Evolutionary conservation across 2,113 vertebrate genomes (phyloP).

Genomic region (Aptenodytes patagonicus): DNA sequence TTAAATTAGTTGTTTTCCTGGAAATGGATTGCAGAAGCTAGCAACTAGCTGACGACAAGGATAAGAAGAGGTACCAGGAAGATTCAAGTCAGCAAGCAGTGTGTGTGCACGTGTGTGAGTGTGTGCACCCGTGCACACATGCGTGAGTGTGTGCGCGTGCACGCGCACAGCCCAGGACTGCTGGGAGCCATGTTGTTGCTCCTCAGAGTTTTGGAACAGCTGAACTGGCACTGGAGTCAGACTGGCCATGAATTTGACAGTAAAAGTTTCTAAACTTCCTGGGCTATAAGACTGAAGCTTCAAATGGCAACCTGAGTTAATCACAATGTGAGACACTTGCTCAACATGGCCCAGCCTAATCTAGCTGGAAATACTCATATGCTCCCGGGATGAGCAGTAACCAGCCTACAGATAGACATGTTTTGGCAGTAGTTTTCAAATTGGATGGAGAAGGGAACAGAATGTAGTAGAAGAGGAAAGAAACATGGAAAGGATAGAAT

Average conservation of each 20-base stretch:
- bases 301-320: neutral
- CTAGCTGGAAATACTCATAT: neutral
- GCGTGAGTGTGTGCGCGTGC: accelerated
- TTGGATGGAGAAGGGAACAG: neutral
- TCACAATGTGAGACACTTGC: neutral
- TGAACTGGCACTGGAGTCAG: neutral
- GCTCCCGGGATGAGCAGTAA: neutral
- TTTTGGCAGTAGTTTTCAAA: neutral
- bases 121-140: accelerated
- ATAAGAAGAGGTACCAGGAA: neutral
- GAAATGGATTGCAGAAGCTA: neutral
- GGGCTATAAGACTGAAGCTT: neutral
- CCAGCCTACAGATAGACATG: neutral
- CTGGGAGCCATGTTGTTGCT: neutral
- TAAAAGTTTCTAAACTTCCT: neutral
- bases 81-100: neutral
- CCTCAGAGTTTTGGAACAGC: neutral
- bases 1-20: neutral
- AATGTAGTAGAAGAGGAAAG: neutral
- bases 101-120: neutral
- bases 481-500: neutral
- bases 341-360: neutral
- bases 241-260: neutral
- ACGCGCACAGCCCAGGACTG: neutral
- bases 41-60: neutral